A percentile compares a stretch with the other conserved stretches of the same genome.
Evolutionary conservation across 2,113 vertebrate genomes (phyloP).

Genomic region (Siphamia tubifer): DNA sequence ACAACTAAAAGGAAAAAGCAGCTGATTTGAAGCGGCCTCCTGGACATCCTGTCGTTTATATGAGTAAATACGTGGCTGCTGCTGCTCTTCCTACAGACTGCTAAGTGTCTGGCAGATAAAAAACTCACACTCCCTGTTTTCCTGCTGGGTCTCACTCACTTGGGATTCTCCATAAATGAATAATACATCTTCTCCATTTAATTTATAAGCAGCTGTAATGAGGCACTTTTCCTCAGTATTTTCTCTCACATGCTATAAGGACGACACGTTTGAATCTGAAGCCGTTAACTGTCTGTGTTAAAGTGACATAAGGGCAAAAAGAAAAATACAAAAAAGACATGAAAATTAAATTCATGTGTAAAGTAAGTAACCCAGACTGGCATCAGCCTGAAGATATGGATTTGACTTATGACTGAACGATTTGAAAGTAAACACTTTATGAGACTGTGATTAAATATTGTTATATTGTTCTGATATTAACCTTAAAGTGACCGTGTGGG

Average conservation of each 20-base stretch:
- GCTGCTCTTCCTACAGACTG: background rate
- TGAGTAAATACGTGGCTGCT: background rate
- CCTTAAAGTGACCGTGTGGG: too few species aligned
- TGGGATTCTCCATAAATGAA: slow-evolving; percentile 57
- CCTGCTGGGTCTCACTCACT: slow-evolving; percentile 19
- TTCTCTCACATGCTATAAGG: slow-evolving; percentile 7
- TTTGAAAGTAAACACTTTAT: background rate
- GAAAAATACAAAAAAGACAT: background rate
- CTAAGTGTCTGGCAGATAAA: slow-evolving; percentile 31
- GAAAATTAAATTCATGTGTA: slow-evolving; percentile 20
- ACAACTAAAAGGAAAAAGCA: background rate
- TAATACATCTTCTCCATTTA: slow-evolving; percentile 62
- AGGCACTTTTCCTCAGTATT: slow-evolving; percentile 38
- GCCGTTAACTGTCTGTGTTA: slow-evolving; percentile 28
- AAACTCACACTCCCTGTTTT: slow-evolving; percentile 44
- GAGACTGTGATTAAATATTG: background rate
- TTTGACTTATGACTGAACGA: background rate
- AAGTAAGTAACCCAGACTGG: background rate
- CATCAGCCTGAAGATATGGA: slow-evolving; percentile 12
- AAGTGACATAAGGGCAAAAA: slow-evolving; percentile 2
- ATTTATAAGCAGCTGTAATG: slow-evolving; percentile 61
- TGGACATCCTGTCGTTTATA: slow-evolving; percentile 15
- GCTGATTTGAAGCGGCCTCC: background rate
- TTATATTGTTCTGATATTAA: too few species aligned
- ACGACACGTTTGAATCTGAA: background rate